These are phyloP conservation scores for Apodemia hepburni DNA, from an alignment of 2,888 invertebrate genomes.

Conservation along the genomic window DNA sequence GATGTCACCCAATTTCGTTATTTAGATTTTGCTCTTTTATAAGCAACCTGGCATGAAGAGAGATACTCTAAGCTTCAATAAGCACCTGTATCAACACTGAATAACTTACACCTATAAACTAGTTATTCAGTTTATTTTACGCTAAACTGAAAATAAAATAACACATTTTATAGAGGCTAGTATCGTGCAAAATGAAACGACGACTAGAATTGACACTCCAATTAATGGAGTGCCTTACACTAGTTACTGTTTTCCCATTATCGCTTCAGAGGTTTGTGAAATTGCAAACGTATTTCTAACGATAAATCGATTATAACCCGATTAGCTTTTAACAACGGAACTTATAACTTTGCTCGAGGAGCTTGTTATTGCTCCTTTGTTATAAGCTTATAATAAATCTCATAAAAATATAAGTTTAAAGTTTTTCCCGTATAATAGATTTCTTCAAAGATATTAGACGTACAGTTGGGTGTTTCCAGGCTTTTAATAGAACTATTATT, in stretches of 20 bases:
- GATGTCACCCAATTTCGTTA: too few relatives aligned
- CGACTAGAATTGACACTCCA: constrained; percentile 38
- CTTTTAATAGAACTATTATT: too few relatives aligned
- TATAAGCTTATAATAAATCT: not conserved
- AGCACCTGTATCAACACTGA: too few relatives aligned
- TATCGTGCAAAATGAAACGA: constrained; percentile 16
- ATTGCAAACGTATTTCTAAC: constrained; percentile 22
- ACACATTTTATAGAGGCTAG: constrained; percentile 1
- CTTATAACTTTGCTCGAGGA: constrained; percentile 4
- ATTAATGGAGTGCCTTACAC: constrained; percentile 38
- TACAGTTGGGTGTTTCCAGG: too few relatives aligned
- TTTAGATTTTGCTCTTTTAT: too few relatives aligned
- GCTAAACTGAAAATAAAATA: not conserved
- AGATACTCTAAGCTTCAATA: too few relatives aligned
- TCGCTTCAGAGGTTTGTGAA: constrained; percentile 26
- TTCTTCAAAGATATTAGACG: too few relatives aligned
- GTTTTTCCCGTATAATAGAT: too few relatives aligned
- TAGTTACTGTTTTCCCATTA: constrained; percentile 37
- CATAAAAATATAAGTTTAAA: too few relatives aligned
- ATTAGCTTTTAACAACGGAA: constrained; percentile 8
- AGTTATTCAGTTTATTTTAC: not conserved
- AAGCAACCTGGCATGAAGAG: too few relatives aligned
- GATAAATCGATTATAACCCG: constrained; percentile 18
- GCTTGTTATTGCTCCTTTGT: constrained; percentile 5
- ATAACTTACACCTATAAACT: too few relatives aligned